Evolutionary conservation across 2,113 vertebrate genomes (phyloP).

Genomic region (Sapayoa aenigma): DNA sequence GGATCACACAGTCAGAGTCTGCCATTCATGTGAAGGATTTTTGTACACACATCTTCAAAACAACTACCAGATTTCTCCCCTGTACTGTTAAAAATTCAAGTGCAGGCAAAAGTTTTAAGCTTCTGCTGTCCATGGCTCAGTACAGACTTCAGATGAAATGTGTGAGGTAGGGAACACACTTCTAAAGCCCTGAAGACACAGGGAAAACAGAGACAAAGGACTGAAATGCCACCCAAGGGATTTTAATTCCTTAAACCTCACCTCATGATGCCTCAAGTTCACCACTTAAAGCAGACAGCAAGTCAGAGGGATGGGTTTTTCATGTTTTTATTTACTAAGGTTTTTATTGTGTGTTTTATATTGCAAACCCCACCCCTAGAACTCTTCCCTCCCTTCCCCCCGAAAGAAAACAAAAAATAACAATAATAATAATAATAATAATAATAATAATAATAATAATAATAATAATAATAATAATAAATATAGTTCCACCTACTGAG

Average conservation of each 20-base stretch:
- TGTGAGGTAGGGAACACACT: not conserved
- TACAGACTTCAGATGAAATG: not conserved
- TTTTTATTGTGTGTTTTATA: conserved; percentile 70
- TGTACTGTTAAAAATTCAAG: not conserved
- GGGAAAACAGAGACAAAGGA: not conserved
- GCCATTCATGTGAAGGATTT: not conserved
- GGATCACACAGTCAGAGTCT: not conserved
- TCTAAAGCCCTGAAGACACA: not conserved
- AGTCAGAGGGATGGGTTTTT: conserved; percentile 21
- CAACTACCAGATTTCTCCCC: not conserved
- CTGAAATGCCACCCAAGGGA: not conserved
- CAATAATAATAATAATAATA: not conserved
- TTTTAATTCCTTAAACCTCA: not conserved
- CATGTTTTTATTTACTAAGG: conserved; percentile 61
- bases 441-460: not conserved
- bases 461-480: conserved; percentile 5
- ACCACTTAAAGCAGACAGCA: not conserved
- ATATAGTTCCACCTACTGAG: conserved; percentile 54
- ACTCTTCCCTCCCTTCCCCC: conserved; percentile 26
- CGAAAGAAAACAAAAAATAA: conserved; percentile 1
- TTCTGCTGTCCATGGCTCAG: not conserved
- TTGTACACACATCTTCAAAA: not conserved
- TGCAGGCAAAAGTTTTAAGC: not conserved
- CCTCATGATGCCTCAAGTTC: not conserved
- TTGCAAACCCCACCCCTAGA: conserved; percentile 61